phyloP scores from a whole-genome alignment of 2,113 vertebrate species.

The Strix aluco region DNA sequence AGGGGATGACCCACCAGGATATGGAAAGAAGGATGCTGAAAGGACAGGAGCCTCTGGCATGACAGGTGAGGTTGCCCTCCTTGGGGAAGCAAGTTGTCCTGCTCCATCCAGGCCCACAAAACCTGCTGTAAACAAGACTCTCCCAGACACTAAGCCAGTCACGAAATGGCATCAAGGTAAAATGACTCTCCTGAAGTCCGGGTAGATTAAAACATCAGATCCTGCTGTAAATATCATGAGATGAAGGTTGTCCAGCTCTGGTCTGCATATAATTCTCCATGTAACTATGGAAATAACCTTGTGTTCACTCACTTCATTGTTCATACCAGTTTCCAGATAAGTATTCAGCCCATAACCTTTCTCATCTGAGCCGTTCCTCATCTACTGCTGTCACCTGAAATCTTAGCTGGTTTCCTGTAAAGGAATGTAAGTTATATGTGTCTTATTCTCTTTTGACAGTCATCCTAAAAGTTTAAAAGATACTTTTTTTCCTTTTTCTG shows the following conservation, averaged over 20 bases:
- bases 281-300: background rate
- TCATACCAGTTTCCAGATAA: background rate
- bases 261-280: background rate
- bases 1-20: background rate
- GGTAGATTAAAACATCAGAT: background rate
- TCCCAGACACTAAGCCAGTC: background rate
- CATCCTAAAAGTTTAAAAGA: background rate
- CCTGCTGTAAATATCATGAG: background rate
- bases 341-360: background rate
- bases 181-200: background rate
- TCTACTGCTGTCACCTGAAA: background rate
- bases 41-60: background rate
- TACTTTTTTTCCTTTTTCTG: background rate
- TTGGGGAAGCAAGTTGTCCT: background rate
- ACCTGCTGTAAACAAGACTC: background rate
- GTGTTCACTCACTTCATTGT: background rate
- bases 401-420: background rate
- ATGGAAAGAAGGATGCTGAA: background rate
- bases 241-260: background rate
- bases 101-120: background rate
- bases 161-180: background rate
- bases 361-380: background rate
- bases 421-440: background rate
- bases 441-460: background rate
- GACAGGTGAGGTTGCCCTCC: background rate